phyloP scores from a whole-genome alignment of 2,797 vertebrate genomes.

The Pipistrellus pygmaeus region DNA sequence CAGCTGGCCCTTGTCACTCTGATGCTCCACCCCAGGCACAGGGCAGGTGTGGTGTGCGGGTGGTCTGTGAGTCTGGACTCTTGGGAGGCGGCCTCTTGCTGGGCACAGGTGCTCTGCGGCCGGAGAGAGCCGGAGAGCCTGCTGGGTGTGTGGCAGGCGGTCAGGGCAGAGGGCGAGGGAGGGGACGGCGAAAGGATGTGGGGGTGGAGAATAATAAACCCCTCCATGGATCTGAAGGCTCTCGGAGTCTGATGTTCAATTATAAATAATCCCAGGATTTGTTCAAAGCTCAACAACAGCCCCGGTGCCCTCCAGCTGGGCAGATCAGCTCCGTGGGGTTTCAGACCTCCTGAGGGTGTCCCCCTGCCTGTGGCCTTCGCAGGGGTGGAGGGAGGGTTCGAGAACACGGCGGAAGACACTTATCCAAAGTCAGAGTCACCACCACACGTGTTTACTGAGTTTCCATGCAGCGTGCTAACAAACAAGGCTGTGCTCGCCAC shows the following conservation, averaged over 20 bases:
- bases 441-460: not conserved
- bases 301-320: constrained; percentile 6
- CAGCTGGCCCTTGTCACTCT: not conserved
- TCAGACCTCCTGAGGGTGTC: not conserved
- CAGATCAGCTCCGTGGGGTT: not conserved
- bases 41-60: not conserved
- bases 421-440: not conserved
- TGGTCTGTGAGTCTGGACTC: not conserved
- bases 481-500: not conserved
- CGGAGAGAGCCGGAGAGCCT: not conserved
- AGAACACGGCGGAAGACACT: not conserved
- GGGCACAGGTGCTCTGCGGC: not conserved
- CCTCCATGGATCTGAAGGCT: not conserved
- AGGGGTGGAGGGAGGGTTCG: not conserved
- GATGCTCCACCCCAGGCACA: not conserved
- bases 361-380: not conserved
- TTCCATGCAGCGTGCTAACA: not conserved
- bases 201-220: constrained; percentile 3
- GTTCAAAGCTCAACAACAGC: constrained; percentile 20
- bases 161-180: not conserved
- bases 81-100: not conserved
- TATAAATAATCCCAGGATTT: constrained; percentile 60
- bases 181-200: not conserved
- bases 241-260: not conserved
- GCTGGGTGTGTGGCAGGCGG: not conserved